Percentiles rank a stretch among this genome's conserved stretches.
phyloP scores from a whole-genome alignment of 2,888 invertebrate genomes.

The Campaea margaritaria region DNA sequence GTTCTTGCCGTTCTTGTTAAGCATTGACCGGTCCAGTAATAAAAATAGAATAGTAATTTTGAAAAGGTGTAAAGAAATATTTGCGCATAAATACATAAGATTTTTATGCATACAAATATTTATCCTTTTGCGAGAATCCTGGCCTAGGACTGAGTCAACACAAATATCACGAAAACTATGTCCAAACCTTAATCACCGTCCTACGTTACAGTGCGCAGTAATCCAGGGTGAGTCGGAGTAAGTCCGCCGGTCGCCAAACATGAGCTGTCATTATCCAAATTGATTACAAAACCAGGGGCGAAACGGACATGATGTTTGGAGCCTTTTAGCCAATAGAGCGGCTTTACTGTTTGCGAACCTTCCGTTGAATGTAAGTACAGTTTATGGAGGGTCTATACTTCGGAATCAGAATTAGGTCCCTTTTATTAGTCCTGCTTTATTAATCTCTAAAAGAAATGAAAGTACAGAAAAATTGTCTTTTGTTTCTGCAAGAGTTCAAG shows the following conservation, averaged over 20 bases:
- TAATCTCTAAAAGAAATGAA: too few species aligned
- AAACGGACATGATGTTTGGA: slow-evolving; percentile 19
- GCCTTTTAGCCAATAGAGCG: slow-evolving; percentile 24
- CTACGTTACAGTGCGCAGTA: slow-evolving; percentile 8
- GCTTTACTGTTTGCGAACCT: slow-evolving; percentile 18
- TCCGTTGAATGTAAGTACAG: slow-evolving; percentile 5
- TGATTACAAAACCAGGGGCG: slow-evolving; percentile 27
- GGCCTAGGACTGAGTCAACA: background rate
- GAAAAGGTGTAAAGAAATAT: too few species aligned
- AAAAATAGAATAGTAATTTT: too few species aligned
- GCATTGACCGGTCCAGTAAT: too few species aligned
- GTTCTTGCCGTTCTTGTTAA: too few species aligned
- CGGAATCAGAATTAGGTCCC: background rate
- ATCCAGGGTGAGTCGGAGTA: slow-evolving; percentile 25
- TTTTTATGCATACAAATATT: too few species aligned
- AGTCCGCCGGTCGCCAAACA: slow-evolving; percentile 30
- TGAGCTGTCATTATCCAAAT: slow-evolving; percentile 33
- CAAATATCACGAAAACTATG: background rate
- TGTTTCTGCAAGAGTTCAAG: too few species aligned
- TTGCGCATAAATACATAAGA: too few species aligned
- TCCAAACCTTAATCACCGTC: slow-evolving; percentile 5
- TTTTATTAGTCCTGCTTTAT: too few species aligned
- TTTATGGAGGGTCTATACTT: background rate
- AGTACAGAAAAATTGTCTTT: too few species aligned
- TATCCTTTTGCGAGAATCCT: too few species aligned